Base-by-base conservation (phyloP, 53 echinoderm and acorn worm genomes). In the Zoroaster sp. region DNA sequence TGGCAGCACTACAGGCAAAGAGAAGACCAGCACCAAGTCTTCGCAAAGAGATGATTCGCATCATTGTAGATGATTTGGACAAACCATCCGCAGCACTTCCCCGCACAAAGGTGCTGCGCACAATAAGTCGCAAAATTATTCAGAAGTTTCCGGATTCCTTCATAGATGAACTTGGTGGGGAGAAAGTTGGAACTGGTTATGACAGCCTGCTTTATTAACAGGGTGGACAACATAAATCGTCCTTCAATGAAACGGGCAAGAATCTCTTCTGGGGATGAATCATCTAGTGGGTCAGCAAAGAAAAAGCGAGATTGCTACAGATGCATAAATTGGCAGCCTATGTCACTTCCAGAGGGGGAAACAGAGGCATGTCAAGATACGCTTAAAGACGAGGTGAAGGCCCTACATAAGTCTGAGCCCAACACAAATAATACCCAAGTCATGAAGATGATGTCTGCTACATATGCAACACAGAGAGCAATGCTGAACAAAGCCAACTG, bases 191-290 rank as follows among this genome's bases (percentile, higher is more conserved):
- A 70, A 37, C 42, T 51, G 87, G 87, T 40, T 75, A 86, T 39
- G 86, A 91, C 40, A 91, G 91, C 71, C 87, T 87, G 31, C 47
- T 91, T 46, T 86, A 69, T 91, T 31, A 75, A 91, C 70, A 75
- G 90, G 9, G 87, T 87, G 9, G 87, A 87, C 49, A 73, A 87
- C 73, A 51, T 87, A 23, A 71, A 37, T 38, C 37, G 43, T 20
- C 69, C 83, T 25, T 66, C 44, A 66, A 42, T n/a, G 33, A 83
- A 66, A 39, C 65, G 67, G 28, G 44, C 46, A 69, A 68, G 70
- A 89, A n/a, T 45, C 23, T 42, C 74, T 21, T 21, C 30, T n/a
- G 74, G 15, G 7, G 74, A 74, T 30, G 30, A 74, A 5, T 41
- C 23, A 74, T 12, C 74, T 74, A 55, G 83, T 20, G 36, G 40